These are phyloP conservation scores for Drosophila barbarae DNA, from an alignment of 2,888 invertebrate genomes.

Conservation along the genomic window DNA sequence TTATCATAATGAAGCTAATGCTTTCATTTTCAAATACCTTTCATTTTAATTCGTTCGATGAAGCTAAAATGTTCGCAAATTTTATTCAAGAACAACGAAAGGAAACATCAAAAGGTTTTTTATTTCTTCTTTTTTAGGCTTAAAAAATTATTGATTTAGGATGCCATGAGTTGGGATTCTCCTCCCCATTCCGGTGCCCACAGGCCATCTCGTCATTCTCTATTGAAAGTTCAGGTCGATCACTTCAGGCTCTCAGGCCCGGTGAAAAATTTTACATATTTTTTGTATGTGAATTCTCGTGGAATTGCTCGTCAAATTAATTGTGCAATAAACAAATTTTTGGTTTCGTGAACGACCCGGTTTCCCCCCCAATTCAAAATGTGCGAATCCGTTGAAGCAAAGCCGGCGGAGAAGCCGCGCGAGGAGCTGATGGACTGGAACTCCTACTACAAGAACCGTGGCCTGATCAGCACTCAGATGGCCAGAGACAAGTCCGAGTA, in stretches of 20 bases:
- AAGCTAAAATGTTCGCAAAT: too few species aligned
- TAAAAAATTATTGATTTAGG: neutral
- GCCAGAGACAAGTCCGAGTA: conserved; percentile 44
- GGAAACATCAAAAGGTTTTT: too few species aligned
- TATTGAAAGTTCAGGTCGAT: conserved; percentile 59
- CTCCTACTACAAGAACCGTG: conserved; percentile 28
- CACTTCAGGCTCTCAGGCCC: conserved; percentile 48
- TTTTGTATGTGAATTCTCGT: conserved; percentile 39
- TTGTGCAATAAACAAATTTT: conserved; percentile 31
- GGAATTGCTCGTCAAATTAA: conserved; percentile 29
- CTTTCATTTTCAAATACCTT: too few species aligned
- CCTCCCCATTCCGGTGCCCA: neutral
- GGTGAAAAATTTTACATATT: conserved; percentile 49
- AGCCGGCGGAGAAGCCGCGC: conserved; percentile 10
- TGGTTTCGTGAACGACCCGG: conserved; percentile 2
- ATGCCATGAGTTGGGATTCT: conserved; percentile 13
- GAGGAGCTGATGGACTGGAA: conserved; percentile 14
- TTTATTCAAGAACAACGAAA: too few species aligned
- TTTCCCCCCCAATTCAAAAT: neutral
- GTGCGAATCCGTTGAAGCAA: neutral
- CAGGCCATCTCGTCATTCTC: conserved; percentile 40
- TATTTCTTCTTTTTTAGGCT: too few species aligned
- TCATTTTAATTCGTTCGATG: too few species aligned
- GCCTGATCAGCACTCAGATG: conserved; percentile 42
- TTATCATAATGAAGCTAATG: too few species aligned